These are phyloP conservation scores for Leuctra nigra DNA, from an alignment of 2,888 invertebrate genomes.

Conservation along the genomic window DNA sequence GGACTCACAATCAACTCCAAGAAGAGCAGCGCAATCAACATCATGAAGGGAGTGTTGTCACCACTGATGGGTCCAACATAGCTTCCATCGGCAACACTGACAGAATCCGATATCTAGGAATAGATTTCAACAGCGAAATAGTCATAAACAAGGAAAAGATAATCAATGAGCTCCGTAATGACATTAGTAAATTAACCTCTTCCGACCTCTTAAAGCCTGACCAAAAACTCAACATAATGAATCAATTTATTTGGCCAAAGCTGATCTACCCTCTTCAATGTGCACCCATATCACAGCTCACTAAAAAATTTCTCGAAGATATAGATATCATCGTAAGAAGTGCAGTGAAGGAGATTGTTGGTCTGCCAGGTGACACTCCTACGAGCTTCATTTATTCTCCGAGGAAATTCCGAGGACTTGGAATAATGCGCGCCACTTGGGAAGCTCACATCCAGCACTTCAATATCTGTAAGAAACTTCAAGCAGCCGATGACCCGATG, in stretches of 20 bases:
- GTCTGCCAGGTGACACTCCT: slow-evolving; percentile 5
- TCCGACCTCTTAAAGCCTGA: slow-evolving; percentile 1
- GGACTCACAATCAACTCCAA: background rate
- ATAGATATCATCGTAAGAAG: slow-evolving; percentile 7
- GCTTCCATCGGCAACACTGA: background rate
- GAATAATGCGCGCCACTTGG: slow-evolving; percentile 4
- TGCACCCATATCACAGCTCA: background rate
- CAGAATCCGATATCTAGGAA: background rate
- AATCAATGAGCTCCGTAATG: background rate
- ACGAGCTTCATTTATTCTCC: slow-evolving; percentile 5
- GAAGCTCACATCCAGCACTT: slow-evolving; percentile 7
- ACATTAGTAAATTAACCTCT: background rate
- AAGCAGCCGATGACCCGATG: background rate
- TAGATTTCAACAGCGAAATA: slow-evolving; percentile 6
- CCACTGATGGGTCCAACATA: background rate
- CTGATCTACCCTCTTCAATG: slow-evolving; percentile 2
- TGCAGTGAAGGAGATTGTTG: slow-evolving; percentile 2
- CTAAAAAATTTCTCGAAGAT: background rate
- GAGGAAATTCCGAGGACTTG: slow-evolving; percentile 5
- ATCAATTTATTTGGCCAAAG: slow-evolving; percentile 5
- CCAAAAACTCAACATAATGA: slow-evolving; percentile 8
- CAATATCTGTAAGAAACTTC: slow-evolving; percentile 8
- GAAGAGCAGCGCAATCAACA: background rate
- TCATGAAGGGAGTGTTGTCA: background rate
- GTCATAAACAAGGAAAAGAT: slow-evolving; percentile 5